Evolutionary conservation across 2,113 vertebrate species (phyloP).

Genomic region (Paralichthys olivaceus): DNA sequence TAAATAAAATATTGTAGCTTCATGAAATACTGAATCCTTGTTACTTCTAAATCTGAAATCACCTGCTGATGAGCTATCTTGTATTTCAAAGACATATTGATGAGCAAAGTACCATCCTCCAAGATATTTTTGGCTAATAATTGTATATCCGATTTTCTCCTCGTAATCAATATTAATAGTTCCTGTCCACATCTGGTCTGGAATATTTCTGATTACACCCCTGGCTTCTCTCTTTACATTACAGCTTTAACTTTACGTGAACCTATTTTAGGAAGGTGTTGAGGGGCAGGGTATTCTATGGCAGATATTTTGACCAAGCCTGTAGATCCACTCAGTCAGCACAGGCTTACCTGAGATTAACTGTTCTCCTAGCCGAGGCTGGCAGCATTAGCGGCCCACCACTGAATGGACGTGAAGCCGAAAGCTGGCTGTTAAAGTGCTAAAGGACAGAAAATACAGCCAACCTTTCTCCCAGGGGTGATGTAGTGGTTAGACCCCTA

Average conservation of each 20-base stretch:
- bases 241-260: slow-evolving; percentile 51
- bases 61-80: slow-evolving; percentile 18
- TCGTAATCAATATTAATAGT: slow-evolving; percentile 30
- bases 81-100: neutral
- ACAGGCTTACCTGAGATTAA: slow-evolving; percentile 83
- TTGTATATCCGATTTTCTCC: slow-evolving; percentile 23
- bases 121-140: slow-evolving; percentile 7
- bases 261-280: slow-evolving; percentile 70
- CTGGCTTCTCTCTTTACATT: slow-evolving; percentile 45
- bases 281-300: slow-evolving; percentile 52
- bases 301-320: slow-evolving; percentile 73
- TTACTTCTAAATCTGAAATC: slow-evolving; percentile 7
- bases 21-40: slow-evolving; percentile 12
- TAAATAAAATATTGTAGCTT: slow-evolving; percentile 10
- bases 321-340: slow-evolving; percentile 75
- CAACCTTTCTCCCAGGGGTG: slow-evolving; percentile 58
- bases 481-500: slow-evolving; percentile 54
- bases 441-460: slow-evolving; percentile 73
- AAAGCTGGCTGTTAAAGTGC: slow-evolving; percentile 71
- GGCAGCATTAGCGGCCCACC: slow-evolving; percentile 70
- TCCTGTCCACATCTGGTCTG: slow-evolving; percentile 43
- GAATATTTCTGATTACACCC: slow-evolving; percentile 27
- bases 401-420: slow-evolving; percentile 64
- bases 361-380: slow-evolving; percentile 76
- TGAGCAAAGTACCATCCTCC: slow-evolving; percentile 1